Evolutionary conservation across 2,797 vertebrate species (phyloP), one percentile per base, ranked within the genome.

Genomic region (Cirrhinus molitorella): DNA sequence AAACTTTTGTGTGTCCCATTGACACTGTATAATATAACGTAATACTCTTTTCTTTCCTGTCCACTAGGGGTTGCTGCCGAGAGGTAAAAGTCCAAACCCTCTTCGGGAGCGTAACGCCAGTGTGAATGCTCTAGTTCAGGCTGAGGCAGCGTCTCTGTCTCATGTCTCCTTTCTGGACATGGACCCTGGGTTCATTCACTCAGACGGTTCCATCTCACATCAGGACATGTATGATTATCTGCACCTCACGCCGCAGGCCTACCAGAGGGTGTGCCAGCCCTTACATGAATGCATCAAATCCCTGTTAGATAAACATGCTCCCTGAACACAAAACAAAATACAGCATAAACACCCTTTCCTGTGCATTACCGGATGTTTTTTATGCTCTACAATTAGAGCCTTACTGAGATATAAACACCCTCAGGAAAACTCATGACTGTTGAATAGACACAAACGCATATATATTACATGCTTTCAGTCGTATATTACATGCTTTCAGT

Each of bases 151-250:
- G 0, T 89, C 93, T 31, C 90, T 95, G 16, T 93, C 95, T 12
- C 94, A 95, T 0, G 94, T 95, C 65, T 93, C 95, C 51, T 96
- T 96, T 88, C 88, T 98, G 45, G 91, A 96, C 1, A 94, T 96
- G 19, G 96, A 98, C 87, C 96, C 95, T 0, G 96, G 97, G 43
- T 98, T 98, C 1, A 95, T 98, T 84, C 95, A 96, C 67, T 95
- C 96, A 0, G 95, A 97, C 1, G 97, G 96, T 23, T 96, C 95
- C 91, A 97, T 98, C 89, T 96, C 96, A 72, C 96, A 97, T 90
- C 96, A 97, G 73, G 96, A 98, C 90, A 95, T 98, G 95, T 98
- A 96, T 0, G 97, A 98, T 88, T 98, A 97, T 90, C 95, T 98
- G 88, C 97, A 97, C 85, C 94, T 98, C 87, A 97, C 95, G 70